Evolutionary conservation across 1,140 invertebrate species (phyloP).

Genomic region (Drosophila seguyi): DNA sequence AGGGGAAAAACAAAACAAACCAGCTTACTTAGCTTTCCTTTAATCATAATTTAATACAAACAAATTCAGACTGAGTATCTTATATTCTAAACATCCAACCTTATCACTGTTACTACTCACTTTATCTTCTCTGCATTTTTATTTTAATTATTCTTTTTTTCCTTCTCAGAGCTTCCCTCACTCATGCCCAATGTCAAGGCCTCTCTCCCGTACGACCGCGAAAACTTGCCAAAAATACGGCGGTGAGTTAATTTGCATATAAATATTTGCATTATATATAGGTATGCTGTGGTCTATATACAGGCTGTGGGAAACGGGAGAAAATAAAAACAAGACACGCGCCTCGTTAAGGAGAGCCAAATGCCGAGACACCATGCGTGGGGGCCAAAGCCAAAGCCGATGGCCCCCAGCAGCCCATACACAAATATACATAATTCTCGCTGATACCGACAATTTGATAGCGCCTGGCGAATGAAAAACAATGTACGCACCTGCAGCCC

Average conservation of each 20-base stretch:
- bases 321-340: slow-evolving; percentile 30
- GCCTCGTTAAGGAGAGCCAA: slow-evolving; percentile 16
- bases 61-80: not conserved
- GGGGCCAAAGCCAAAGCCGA: slow-evolving; percentile 20
- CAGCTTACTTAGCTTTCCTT: too few species aligned
- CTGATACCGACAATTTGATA: slow-evolving; percentile 42
- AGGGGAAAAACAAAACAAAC: too few species aligned
- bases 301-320: slow-evolving; percentile 8
- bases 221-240: slow-evolving; percentile 38
- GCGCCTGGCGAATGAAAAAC: slow-evolving; percentile 16
- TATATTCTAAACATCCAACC: not conserved
- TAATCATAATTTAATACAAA: too few species aligned
- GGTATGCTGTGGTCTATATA: slow-evolving; percentile 9
- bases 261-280: slow-evolving; percentile 42
- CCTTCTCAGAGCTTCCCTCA: slow-evolving; percentile 18
- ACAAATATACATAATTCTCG: slow-evolving; percentile 23
- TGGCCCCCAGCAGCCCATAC: slow-evolving; percentile 33
- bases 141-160: slow-evolving; percentile 31
- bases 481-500: slow-evolving; percentile 29
- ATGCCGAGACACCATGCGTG: slow-evolving; percentile 1
- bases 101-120: not conserved
- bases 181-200: slow-evolving; percentile 71
- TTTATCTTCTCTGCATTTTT: slow-evolving; percentile 13
- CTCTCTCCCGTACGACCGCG: slow-evolving; percentile 12
- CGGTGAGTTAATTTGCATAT: slow-evolving; percentile 39